These are phyloP conservation scores for Chloroclysta siterata DNA, from an alignment of 2,888 invertebrate genomes.

Conservation along the genomic window DNA sequence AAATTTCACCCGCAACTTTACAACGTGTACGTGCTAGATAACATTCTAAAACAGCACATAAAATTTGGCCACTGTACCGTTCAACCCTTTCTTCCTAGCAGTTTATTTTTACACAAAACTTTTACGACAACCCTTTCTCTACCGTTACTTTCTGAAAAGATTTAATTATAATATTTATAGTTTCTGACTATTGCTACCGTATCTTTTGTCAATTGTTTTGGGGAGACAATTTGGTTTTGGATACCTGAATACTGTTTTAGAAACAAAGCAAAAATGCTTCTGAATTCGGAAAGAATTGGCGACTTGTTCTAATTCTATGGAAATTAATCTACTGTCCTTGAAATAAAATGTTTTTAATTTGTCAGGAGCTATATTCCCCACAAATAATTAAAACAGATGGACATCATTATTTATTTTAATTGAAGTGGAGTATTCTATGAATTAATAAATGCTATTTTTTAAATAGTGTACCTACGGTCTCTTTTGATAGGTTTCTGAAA, in stretches of 20 bases:
- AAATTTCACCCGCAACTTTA: slow-evolving; percentile 20
- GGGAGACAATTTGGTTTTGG: slow-evolving; percentile 24
- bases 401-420: no score
- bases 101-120: slow-evolving; percentile 48
- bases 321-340: neutral
- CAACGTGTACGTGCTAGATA: slow-evolving; percentile 32
- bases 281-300: slow-evolving; percentile 17
- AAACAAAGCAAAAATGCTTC: slow-evolving; percentile 18
- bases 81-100: slow-evolving; percentile 54
- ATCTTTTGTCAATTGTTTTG: slow-evolving; percentile 31
- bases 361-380: no score
- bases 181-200: slow-evolving; percentile 48
- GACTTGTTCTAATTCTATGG: slow-evolving; percentile 7
- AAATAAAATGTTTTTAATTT: neutral
- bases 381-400: no score
- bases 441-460: no score
- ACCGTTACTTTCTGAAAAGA: slow-evolving; percentile 53
- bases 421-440: no score
- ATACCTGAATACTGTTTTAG: slow-evolving; percentile 17
- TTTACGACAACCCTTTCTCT: slow-evolving; percentile 42
- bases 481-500: no score
- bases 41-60: slow-evolving; percentile 44
- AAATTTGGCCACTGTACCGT: slow-evolving; percentile 64
- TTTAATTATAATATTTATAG: slow-evolving; percentile 62
- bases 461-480: no score